Evolutionary conservation across 2,113 vertebrate species (phyloP), one percentile per base, ranked within the genome.

Genomic region (Bostrychus sinensis): DNA sequence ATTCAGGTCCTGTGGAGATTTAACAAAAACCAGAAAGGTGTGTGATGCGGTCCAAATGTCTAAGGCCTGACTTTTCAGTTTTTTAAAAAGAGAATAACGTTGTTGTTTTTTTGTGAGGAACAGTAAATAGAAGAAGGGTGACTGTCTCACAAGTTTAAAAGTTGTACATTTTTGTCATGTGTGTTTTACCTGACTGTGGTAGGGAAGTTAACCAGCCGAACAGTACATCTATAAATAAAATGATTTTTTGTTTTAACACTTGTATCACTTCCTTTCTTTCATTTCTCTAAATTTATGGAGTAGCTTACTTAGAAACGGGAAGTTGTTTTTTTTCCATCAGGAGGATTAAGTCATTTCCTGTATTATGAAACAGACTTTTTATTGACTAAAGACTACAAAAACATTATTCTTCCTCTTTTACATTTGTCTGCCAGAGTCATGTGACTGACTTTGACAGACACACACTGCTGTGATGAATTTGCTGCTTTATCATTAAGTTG

Each of bases 21-120:
- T 63, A 56, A 41, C 41, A 74, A 68, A 54, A 58, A 77, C 62
- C 50, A 51, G 55, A 57, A 70, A 36, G 62, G 55, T 61, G 72
- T 56, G 65, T 4, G 64, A 75, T 80, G 75, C 72, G 85, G 78
- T 88, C 88, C 86, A 88, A 87, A 73, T 62, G 28, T 38, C 17
- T 19, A 34, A 19, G 38, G 51, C 20, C 61, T 41, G 19, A 30
- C 37, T 1, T 2, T 63, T 28, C 19, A 60, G 60, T 72, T 79
- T 42, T 57, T 23, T 45, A 70, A 68, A 62, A 46, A 41, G 62
- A 77, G 41, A 48, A 56, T 65, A 11, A 70, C 58, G 34, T 11
- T 19, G 48, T 62, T 56, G 12, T 48, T 55, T 12, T 28, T 56
- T 67, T 53, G 10, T 43, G 63, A 72, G 42, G 37, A 77, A 70